Evolutionary conservation across 2,888 invertebrate genomes (phyloP), one percentile per base, ranked within the genome.

Genomic region (Masnerella sp.): DNA sequence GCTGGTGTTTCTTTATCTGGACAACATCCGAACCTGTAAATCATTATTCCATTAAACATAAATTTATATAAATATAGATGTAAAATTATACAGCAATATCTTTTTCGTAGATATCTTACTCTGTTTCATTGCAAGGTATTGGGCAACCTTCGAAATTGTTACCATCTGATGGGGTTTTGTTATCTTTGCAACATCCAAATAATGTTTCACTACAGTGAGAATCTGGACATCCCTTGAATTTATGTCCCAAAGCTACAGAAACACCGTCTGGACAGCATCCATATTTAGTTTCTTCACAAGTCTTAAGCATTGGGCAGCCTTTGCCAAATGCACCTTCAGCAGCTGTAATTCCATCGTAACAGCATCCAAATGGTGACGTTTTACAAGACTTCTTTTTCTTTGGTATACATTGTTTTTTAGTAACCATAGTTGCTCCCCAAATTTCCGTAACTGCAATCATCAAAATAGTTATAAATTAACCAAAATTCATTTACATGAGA

Each of bases 161-260:
- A 45, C 97, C 96, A 83, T 92, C 90, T 0, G 97, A 93, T 5
- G 92, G 88, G 0, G 93, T 94, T 77, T 90, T 90, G 42, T 93
- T 92, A 86, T 96, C 96, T 7, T 91, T 91, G 82, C 97, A 97
- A 84, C 97, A 97, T 1, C 97, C 97, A 82, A 93, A 97, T 5
- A 96, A 88, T 0, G 94, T 93, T 81, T 93, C 93, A 0, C 90
- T 90, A 83, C 96, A 96, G 7, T 91, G 90, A 0, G 91, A 89
- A 32, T 90, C 87, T 0, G 95, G 95, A 83, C 98, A 98, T 1
- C 94, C 97, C 81, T 92, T 89, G 69, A 90, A 85, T 9, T 92
- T 89, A 0, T 91, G 89, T 7, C 96, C 96, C 59, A 88, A 85
- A 0, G 95, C 94, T 1, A 94, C 91, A 0, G 95, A 95, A 0